Conservation (phyloP, 2,113 vertebrate genomes). For the Pandion haliaetus region DNA sequence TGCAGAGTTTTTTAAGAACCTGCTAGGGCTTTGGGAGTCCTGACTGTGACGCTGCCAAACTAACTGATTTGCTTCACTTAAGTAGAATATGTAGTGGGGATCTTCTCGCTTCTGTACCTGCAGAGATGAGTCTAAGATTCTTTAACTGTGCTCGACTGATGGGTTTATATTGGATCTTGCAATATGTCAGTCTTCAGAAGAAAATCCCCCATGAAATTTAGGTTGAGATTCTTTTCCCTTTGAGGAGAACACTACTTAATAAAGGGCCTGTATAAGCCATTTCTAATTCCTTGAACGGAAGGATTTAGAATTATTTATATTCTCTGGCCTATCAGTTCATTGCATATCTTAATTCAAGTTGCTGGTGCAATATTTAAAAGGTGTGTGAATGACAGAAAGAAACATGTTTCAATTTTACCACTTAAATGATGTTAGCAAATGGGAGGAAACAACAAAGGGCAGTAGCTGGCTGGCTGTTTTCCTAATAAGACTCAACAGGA, state of each 20-base stretch:
- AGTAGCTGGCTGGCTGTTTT: background rate
- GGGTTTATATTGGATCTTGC: background rate
- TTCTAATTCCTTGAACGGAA: background rate
- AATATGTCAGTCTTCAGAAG: background rate
- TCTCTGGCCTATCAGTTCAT: background rate
- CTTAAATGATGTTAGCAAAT: background rate
- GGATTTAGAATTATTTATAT: background rate
- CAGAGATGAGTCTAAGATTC: background rate
- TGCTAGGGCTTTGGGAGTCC: background rate
- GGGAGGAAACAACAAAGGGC: background rate
- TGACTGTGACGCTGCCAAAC: background rate
- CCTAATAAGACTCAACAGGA: background rate
- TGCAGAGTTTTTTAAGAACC: background rate
- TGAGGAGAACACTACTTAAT: background rate
- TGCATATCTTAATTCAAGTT: too few relatives aligned
- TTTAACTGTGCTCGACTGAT: background rate
- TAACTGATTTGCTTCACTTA: background rate
- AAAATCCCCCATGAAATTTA: background rate
- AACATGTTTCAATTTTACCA: background rate
- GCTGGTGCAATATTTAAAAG: too few relatives aligned
- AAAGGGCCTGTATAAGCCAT: background rate
- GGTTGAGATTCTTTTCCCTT: background rate
- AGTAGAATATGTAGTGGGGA: background rate
- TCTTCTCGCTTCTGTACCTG: background rate
- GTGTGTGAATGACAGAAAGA: background rate